phyloP scores from a whole-genome alignment of 2,888 invertebrate genomes.

The Linnaemya tessellans region DNA sequence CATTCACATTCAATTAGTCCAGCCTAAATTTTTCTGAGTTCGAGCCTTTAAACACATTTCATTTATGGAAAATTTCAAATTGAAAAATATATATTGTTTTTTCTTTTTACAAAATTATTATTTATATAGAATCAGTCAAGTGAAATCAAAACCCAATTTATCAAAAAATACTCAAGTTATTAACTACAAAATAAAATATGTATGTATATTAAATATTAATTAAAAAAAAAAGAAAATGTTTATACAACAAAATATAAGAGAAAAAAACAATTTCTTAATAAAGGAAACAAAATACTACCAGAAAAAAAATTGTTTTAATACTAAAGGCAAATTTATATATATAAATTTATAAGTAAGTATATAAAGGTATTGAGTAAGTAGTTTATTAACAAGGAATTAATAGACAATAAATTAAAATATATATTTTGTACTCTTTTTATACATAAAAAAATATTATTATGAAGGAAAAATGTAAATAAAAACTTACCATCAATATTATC shows the following conservation, averaged over 20 bases:
- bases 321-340: conserved; percentile 62
- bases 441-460: conserved; percentile 19
- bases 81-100: conserved; percentile 61
- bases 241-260: conserved; percentile 55
- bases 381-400: conserved; percentile 65
- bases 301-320: conserved; percentile 38
- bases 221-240: conserved; percentile 41
- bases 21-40: neutral
- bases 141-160: conserved; percentile 42
- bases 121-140: conserved; percentile 5
- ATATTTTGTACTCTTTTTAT: conserved; percentile 23
- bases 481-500: conserved; percentile 91
- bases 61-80: conserved; percentile 35
- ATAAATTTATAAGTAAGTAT: conserved; percentile 49
- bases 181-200: conserved; percentile 60
- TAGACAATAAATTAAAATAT: conserved; percentile 46
- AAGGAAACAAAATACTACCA: conserved; percentile 61
- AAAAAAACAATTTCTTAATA: conserved; percentile 49
- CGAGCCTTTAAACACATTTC: conserved; percentile 37
- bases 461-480: conserved; percentile 7
- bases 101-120: conserved; percentile 30
- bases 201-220: conserved; percentile 21
- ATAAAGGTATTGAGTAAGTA: conserved; percentile 50
- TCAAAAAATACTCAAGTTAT: conserved; percentile 45
- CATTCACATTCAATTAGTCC: too few relatives aligned